Conservation (phyloP, 2,113 vertebrate genomes). For the Cyprinus carpio region DNA sequence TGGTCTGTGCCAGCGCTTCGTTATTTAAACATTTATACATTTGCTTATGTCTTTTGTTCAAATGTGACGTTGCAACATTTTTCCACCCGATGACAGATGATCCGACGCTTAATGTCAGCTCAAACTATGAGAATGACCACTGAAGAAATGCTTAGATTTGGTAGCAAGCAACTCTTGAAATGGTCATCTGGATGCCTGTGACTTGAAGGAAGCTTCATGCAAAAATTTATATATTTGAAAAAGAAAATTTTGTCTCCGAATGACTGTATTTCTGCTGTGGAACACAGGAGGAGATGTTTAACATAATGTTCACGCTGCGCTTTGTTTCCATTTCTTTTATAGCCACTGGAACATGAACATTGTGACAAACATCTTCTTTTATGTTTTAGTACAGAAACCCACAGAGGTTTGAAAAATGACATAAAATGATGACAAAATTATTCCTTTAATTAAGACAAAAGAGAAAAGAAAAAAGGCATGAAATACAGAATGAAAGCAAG, state of each 20-base stretch:
- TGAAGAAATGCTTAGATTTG: not conserved
- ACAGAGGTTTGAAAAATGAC: not conserved
- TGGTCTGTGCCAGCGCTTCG: not conserved
- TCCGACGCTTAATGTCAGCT: not conserved
- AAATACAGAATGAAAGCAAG: not conserved
- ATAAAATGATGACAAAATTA: not conserved
- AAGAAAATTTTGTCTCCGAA: not conserved
- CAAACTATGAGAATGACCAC: not conserved
- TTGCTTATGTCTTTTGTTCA: too few species aligned
- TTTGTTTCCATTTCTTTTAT: not conserved
- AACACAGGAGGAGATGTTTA: not conserved
- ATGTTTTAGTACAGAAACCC: not conserved
- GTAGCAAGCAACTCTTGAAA: not conserved
- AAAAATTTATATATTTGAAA: not conserved
- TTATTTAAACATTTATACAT: conserved; percentile 14
- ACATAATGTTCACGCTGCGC: not conserved
- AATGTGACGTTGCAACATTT: too few species aligned
- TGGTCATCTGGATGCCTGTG: not conserved
- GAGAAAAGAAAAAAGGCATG: not conserved
- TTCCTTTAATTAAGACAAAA: not conserved
- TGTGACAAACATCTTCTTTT: not conserved
- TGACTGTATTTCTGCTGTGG: not conserved
- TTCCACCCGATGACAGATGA: not conserved
- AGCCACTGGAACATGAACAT: not conserved
- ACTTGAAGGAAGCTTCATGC: too few species aligned